These are phyloP conservation scores for Neoascia interrupta DNA, from an alignment of 2,888 invertebrate species.

Conservation along the genomic window DNA sequence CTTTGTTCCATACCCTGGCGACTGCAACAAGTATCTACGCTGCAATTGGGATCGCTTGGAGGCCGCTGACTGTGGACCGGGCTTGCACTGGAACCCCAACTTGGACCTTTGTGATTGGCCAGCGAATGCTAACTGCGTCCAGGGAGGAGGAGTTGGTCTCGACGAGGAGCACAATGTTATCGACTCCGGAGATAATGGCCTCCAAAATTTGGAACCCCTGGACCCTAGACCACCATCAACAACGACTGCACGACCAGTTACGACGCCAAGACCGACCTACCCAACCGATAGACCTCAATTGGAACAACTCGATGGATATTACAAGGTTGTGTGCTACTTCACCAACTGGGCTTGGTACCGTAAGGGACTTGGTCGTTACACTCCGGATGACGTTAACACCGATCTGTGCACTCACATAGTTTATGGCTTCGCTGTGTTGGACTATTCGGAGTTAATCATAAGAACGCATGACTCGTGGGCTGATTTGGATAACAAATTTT, in stretches of 20 bases:
- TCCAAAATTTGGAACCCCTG: slow-evolving; percentile 45
- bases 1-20: slow-evolving; percentile 84
- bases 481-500: slow-evolving; percentile 92
- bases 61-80: slow-evolving; percentile 85
- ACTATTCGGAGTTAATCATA: slow-evolving; percentile 88
- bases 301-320: slow-evolving; percentile 83
- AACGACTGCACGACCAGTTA: slow-evolving; percentile 62
- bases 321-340: slow-evolving; percentile 93
- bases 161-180: slow-evolving; percentile 52
- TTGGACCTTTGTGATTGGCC: slow-evolving; percentile 88
- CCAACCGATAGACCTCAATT: slow-evolving; percentile 76
- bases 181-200: slow-evolving; percentile 72
- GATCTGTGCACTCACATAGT: slow-evolving; percentile 94
- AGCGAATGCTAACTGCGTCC: slow-evolving; percentile 82
- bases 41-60: slow-evolving; percentile 90
- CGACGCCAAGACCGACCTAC: slow-evolving; percentile 75
- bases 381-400: slow-evolving; percentile 92
- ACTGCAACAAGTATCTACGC: slow-evolving; percentile 87
- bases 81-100: slow-evolving; percentile 87
- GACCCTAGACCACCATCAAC: slow-evolving; percentile 72
- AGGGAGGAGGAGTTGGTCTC: slow-evolving; percentile 48
- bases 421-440: slow-evolving; percentile 95
- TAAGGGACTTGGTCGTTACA: slow-evolving; percentile 89
- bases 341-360: slow-evolving; percentile 97
- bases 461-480: slow-evolving; percentile 95